Base-by-base conservation (phyloP, 1,140 invertebrate genomes). In the Temnothorax longispinosus region DNA sequence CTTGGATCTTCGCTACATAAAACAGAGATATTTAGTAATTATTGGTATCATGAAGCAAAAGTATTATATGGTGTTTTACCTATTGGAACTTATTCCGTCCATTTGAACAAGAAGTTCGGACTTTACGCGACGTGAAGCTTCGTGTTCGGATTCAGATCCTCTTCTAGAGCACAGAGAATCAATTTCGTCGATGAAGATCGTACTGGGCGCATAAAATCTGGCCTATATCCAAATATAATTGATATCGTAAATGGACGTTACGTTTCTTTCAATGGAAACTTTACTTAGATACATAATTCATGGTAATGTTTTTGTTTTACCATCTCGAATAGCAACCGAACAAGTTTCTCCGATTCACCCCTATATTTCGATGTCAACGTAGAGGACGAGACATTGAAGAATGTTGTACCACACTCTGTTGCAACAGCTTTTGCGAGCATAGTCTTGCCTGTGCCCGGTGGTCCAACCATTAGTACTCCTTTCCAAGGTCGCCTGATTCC, bases 121-220 rank as follows among this genome's bases (percentile, higher is more conserved):
- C 95, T 99, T 99, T 8, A 99, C 99, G 93, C 99, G 96, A 72
- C 99, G 96, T 87, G 98, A 99, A 32, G 99, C 99, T 96, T 99
- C 99, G 95, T 99, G 99, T 95, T 99, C 99, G 27, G 98, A 98
- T 93, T 99, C 99, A 1, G 98, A 98, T 67, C 99, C 99, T 95
- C 99, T 96, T 89, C 98, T 97, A 1, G 99, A 99, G 95, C 99
- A 99, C 69, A 99, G 95, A 6, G 99, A 99, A 96, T 99, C 99
- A 85, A 99, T 99, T 96, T 99, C 99, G 96, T 99, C 99, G 85
- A 99, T 99, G 95, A 99, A 99, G 91, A 99, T 99, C 60, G 99
- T 99, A 92, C 98, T 99, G 18, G 99, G 99, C 74, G 99, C 99
- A 96, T 99, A 99, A 96, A 99, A 99, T 90, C 99, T 96, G 6